These are phyloP conservation scores for Ispidina lecontei DNA, from an alignment of 2,797 vertebrate genomes.

Conservation along the genomic window DNA sequence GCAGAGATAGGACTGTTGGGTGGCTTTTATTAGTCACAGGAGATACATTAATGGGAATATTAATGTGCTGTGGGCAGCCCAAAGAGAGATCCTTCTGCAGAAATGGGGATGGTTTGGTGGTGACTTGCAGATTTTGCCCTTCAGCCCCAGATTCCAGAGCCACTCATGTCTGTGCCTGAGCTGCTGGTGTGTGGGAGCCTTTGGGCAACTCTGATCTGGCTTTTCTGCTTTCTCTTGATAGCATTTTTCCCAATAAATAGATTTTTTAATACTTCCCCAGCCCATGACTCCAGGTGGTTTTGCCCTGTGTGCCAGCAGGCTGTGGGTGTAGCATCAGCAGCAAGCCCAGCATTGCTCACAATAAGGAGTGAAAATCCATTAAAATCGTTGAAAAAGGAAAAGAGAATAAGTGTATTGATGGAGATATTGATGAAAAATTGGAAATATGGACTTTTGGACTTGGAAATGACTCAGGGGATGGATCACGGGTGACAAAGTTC, in stretches of 20 bases:
- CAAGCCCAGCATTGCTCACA: background rate
- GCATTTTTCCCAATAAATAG: no score
- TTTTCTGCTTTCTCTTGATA: background rate
- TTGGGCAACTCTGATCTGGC: background rate
- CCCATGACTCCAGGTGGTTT: background rate
- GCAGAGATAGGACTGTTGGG: background rate
- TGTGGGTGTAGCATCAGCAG: no score
- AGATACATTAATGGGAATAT: background rate
- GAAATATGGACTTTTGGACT: background rate
- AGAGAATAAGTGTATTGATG: rapidly evolving
- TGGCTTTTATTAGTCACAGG: background rate
- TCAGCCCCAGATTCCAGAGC: background rate
- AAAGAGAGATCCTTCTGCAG: background rate
- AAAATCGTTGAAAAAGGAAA: rapidly evolving
- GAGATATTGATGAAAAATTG: background rate
- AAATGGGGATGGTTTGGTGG: background rate
- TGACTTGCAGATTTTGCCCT: background rate
- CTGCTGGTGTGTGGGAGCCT: background rate
- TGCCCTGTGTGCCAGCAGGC: background rate
- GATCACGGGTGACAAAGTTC: background rate
- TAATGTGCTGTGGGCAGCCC: background rate
- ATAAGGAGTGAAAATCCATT: background rate
- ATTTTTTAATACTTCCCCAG: background rate
- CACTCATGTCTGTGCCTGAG: background rate
- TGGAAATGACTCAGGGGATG: background rate